Base-by-base conservation (phyloP, 2,113 vertebrate genomes). In the Psettodes erumei region DNA sequence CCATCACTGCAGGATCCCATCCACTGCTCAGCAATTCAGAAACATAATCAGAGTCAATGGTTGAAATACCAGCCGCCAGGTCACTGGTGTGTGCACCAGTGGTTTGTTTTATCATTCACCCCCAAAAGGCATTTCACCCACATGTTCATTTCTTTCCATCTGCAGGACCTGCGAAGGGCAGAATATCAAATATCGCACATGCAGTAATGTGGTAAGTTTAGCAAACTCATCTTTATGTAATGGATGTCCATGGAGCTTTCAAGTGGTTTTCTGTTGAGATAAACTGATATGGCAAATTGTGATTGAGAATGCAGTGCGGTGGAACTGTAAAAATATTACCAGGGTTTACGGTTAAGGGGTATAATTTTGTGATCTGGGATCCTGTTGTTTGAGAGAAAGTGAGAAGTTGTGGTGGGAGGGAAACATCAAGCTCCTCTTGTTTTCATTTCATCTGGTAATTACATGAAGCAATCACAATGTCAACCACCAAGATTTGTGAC, bases 161-260 rank as follows among this genome's bases (percentile, higher is more conserved):
- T 58, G 45, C 90, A 98, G 98, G 94, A 96, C 90, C 82, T 99
- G 98, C 53, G 97, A 98, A 86, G 98, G 98, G 71, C 95, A 95
- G 90, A 99, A 98, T 93, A 99, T 98, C 83, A 95, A 96, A 60
- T 98, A 99, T 83, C 95, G 95, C 90, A 99, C 97, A 6, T 99
- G 98, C 93, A 97, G 96, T 92, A 99, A 97, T 71, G 96, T 98
- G 96, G 98, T 98, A 95, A 96, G 97, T 95, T 81, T 33, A 63
- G 61, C 55, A 47, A 56, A 54, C 50, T 81, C 58, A 65, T 86
- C 62, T 88, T 83, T 73, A 65, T 79, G 71, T 84, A 72, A 71
- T 55, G 51, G 32, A 71, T 50, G 64, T 82, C 71, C 35, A 12
- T 10, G 11, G 25, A 25, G 48, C 81, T 80, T 84, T 85, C 37